A percentile compares a stretch with the other conserved stretches of the same genome.
phyloP scores from a whole-genome alignment of 2,888 invertebrate species.

The Eilema caniola region DNA sequence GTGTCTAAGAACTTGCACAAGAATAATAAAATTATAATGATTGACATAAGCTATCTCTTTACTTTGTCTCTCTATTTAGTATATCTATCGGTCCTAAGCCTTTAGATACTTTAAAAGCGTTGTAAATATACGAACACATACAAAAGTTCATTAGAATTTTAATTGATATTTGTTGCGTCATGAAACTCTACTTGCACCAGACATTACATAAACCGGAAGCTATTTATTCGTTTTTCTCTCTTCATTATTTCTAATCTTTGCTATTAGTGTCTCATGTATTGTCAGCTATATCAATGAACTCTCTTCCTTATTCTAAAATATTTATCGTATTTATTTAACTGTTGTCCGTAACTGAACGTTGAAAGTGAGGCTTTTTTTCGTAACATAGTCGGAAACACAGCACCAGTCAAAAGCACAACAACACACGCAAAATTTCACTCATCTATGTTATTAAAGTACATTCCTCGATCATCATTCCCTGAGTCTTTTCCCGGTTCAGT shows the following conservation, averaged over 20 bases:
- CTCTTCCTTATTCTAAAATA: not conserved
- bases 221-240: not conserved
- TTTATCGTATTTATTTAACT: not conserved
- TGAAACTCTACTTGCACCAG: slow-evolving; percentile 1
- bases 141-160: slow-evolving; percentile 1
- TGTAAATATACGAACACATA: not conserved
- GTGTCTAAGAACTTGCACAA: no score
- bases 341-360: not conserved
- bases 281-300: not conserved
- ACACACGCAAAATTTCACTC: no score
- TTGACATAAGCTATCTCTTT: no score
- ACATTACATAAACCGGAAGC: not conserved
- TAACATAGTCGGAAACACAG: no score
- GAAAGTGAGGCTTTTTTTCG: not conserved
- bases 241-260: slow-evolving; percentile 2
- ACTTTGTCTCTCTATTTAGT: no score
- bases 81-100: no score
- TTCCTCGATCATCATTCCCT: no score
- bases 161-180: not conserved
- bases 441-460: no score
- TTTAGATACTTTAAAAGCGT: no score
- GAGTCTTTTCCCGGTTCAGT: no score
- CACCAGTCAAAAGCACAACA: no score
- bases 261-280: not conserved
- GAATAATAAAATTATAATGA: no score